A percentile compares a stretch with the other conserved stretches of the same genome.
These are phyloP conservation scores for Melitaea cinxia DNA, from an alignment of 1,140 invertebrate species.

Conservation along the genomic window DNA sequence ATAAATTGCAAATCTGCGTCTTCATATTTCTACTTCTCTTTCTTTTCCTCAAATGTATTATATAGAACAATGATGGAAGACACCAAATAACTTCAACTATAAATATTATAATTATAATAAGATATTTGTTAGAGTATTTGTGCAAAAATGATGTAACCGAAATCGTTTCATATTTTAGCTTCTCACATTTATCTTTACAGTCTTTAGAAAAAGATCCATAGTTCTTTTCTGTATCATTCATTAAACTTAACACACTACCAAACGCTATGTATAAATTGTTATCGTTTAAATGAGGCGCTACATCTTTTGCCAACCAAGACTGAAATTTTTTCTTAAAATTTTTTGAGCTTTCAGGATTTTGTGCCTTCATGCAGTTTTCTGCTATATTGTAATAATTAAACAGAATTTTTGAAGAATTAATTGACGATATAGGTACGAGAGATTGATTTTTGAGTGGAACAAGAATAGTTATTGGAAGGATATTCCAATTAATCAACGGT, in stretches of 20 bases:
- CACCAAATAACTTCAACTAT: conserved; percentile 67
- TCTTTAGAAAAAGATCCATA: conserved; percentile 32
- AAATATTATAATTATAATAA: conserved; percentile 53
- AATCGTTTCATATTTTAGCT: conserved; percentile 24
- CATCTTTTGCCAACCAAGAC: conserved; percentile 52
- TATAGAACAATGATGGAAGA: conserved; percentile 51
- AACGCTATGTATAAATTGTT: conserved; percentile 60
- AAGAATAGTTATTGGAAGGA: conserved; percentile 51
- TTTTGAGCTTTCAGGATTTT: conserved; percentile 25
- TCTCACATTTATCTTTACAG: conserved; percentile 26
- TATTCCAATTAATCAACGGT: conserved; percentile 59
- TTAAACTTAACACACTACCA: conserved; percentile 51
- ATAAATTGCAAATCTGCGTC: conserved; percentile 13
- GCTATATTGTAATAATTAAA: conserved; percentile 61
- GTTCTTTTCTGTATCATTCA: conserved; percentile 50
- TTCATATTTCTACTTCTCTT: conserved; percentile 19
- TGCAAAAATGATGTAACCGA: conserved; percentile 30
- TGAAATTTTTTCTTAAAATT: conserved; percentile 63
- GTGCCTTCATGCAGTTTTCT: conserved; percentile 49
- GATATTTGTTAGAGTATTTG: conserved; percentile 52
- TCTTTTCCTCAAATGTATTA: conserved; percentile 24
- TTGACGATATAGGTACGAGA: conserved; percentile 47
- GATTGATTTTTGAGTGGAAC: conserved; percentile 61
- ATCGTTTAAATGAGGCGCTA: conserved; percentile 63
- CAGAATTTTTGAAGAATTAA: conserved; percentile 45